Percentiles rank a stretch among this genome's conserved stretches.
These are phyloP conservation scores for Pseudochirops cupreus DNA, from an alignment of 2,797 vertebrate genomes.

Conservation along the genomic window DNA sequence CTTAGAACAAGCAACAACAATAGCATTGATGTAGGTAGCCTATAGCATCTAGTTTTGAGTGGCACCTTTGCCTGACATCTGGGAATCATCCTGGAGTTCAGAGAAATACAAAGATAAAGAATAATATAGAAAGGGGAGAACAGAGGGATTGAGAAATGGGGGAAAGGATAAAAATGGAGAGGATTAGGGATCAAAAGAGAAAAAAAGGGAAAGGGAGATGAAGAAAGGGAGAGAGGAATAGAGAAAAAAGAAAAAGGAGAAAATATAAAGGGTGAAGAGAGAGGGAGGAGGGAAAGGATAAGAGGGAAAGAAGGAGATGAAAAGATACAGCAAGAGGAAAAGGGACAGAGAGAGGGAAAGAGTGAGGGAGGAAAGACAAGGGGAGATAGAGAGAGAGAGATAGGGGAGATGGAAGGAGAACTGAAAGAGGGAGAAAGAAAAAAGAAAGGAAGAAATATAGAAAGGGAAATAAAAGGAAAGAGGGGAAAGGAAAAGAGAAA, in stretches of 20 bases:
- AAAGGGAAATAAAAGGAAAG: not conserved
- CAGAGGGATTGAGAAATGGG: not conserved
- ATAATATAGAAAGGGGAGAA: too few species aligned
- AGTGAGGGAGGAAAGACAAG: not conserved
- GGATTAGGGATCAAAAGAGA: not conserved
- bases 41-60: not conserved
- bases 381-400: not conserved
- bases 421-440: too few species aligned
- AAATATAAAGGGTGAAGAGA: not conserved
- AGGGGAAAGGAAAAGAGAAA: not conserved
- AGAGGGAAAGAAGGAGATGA: not conserved
- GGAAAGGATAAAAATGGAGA: not conserved
- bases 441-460: too few species aligned
- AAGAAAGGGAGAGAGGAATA: not conserved
- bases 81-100: not conserved
- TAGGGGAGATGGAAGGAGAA: not conserved
- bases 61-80: not conserved
- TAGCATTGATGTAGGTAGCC: not conserved
- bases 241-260: not conserved
- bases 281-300: not conserved
- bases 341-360: not conserved
- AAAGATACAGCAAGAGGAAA: not conserved
- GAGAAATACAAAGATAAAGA: not conserved
- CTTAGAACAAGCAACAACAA: not conserved
- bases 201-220: not conserved